phyloP scores from a whole-genome alignment of 2,113 vertebrate species.

The Lophochroa leadbeateri region DNA sequence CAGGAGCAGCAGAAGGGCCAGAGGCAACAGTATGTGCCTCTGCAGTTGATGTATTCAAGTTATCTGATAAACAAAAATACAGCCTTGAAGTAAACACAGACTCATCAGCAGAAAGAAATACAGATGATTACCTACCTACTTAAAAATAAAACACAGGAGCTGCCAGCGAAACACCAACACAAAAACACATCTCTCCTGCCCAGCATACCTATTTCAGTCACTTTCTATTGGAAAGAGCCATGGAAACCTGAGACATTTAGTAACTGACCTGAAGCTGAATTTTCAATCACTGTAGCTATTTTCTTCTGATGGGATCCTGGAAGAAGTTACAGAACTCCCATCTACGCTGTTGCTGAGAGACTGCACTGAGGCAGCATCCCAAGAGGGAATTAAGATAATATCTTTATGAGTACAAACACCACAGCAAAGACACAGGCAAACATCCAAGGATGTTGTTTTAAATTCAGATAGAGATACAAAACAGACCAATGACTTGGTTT shows the following conservation, averaged over 20 bases:
- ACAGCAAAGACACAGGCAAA: background rate
- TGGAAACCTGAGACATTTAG: background rate
- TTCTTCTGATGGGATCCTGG: background rate
- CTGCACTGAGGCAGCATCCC: background rate
- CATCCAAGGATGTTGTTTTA: background rate
- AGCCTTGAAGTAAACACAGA: background rate
- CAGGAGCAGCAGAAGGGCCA: background rate
- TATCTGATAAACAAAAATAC: constrained; percentile 3
- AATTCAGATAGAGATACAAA: background rate
- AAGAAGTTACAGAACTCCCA: background rate
- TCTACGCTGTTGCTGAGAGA: background rate
- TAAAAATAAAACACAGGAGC: background rate
- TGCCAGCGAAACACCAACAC: background rate
- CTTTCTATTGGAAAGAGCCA: background rate
- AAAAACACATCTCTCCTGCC: background rate
- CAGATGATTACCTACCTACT: background rate
- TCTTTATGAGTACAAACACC: background rate
- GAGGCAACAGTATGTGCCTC: background rate
- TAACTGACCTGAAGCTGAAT: background rate
- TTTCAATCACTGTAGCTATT: background rate
- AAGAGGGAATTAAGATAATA: background rate
- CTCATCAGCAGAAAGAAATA: background rate
- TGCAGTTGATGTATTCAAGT: background rate
- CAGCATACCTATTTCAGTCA: background rate
- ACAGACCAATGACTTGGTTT: background rate